Base-by-base conservation (phyloP, 2,888 invertebrate genomes). In the Anoncus sp. region DNA sequence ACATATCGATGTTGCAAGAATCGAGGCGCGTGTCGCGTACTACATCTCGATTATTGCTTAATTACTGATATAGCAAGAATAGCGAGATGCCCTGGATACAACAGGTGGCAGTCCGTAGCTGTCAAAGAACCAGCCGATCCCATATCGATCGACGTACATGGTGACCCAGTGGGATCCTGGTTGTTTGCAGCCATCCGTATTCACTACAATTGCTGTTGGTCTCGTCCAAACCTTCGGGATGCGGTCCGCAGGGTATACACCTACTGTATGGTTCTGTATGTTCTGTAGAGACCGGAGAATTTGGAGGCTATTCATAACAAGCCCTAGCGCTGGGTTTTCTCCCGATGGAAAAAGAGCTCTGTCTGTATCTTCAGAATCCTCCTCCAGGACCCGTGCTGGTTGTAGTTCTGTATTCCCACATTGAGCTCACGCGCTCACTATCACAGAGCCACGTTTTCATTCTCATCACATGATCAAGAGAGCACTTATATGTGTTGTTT, bases 61-160 rank as follows among this genome's bases (percentile, higher is more conserved):
- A n/a, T n/a, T n/a, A n/a, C n/a, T n/a, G n/a, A n/a, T n/a, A n/a
- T n/a, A n/a, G n/a, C n/a, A n/a, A n/a, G n/a, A n/a, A n/a, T n/a
- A n/a, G n/a, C 14, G 38, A 16, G 35, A 16, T n/a, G 57, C 18
- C 35, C 5, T 2, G 47, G 47, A n/a, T 3, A 47, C 20, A 3
- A 47, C 18, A 2, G 18, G 47, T 16, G 47, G 47, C 3, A 47
- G 3, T 7, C 47, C 47, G 47, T 51, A 51, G 27, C 24, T 24
- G 51, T 24, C 4, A 18, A 55, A 55, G 31, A 9, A 55, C 35
- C 55, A 31, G 16, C 55, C 55, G 31, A 2, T 7, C 47, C 63
- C 31, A 31, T 47, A 0, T 63, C 63, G 49, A 49, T 63, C 63
- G 63, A 63, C 47, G 63, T 49, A 63, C 63, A 63, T 63, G 63